Evolutionary conservation across 2,888 invertebrate species (phyloP).

Genomic region (Cheiracanthium punctorium): DNA sequence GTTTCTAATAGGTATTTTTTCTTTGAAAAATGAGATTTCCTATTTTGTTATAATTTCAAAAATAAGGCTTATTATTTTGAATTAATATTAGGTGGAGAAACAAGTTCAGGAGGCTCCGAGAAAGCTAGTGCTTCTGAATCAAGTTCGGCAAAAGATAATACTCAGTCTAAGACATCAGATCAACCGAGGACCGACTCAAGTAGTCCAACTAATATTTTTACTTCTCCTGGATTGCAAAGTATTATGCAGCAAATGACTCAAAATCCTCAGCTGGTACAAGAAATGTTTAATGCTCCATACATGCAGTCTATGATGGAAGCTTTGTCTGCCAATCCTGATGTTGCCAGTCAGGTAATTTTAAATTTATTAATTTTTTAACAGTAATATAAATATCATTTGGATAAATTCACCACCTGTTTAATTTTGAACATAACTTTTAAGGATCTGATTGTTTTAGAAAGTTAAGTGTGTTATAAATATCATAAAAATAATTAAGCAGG

Average conservation of each 20-base stretch:
- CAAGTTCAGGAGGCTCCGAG: conserved; percentile 75
- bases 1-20: too few species aligned
- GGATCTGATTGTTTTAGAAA: too few species aligned
- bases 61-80: too few species aligned
- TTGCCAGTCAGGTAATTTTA: conserved; percentile 81
- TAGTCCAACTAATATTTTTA: conserved; percentile 79
- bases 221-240: conserved; percentile 89
- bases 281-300: conserved; percentile 90
- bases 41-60: too few species aligned
- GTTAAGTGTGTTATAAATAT: too few species aligned
- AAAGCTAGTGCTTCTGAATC: conserved; percentile 30
- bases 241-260: conserved; percentile 87
- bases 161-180: conserved; percentile 71
- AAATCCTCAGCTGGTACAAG: conserved; percentile 92
- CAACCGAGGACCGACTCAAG: conserved; percentile 7
- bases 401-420: too few species aligned
- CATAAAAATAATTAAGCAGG: too few species aligned
- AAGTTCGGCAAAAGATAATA: conserved; percentile 27
- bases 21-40: too few species aligned
- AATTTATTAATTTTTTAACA: background rate
- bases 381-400: too few species aligned
- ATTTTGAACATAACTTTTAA: too few species aligned
- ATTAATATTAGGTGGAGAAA: conserved; percentile 81
- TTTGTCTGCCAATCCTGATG: conserved; percentile 89
- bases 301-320: conserved; percentile 91